Evolutionary conservation across 2,888 invertebrate species (phyloP).

Genomic region (Epicampocera succincta): DNA sequence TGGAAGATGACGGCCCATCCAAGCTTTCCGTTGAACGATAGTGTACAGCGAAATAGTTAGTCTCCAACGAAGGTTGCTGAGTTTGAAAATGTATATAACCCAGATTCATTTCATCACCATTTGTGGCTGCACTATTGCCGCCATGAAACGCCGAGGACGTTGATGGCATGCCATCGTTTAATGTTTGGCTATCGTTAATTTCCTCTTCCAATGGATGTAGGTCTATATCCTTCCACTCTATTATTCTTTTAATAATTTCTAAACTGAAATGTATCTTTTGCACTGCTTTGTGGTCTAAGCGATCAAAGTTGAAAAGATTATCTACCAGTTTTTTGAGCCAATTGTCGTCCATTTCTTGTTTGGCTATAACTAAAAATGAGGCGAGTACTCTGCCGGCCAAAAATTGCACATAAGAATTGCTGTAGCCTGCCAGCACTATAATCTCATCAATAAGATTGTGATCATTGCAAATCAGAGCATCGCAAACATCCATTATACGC

Average conservation of each 20-base stretch:
- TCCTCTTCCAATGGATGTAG: conserved; percentile 90
- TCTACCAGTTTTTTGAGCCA: conserved; percentile 91
- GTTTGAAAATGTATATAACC: conserved; percentile 76
- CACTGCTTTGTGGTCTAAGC: conserved; percentile 85
- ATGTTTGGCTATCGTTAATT: conserved; percentile 71
- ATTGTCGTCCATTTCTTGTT: conserved; percentile 89
- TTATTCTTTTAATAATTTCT: conserved; percentile 92
- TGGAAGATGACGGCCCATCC: conserved; percentile 59
- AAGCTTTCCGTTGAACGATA: conserved; percentile 72
- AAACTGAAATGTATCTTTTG: conserved; percentile 91
- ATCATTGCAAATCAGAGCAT: conserved; percentile 89
- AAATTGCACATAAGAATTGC: conserved; percentile 91
- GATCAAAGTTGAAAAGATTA: conserved; percentile 86
- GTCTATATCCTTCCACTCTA: conserved; percentile 93
- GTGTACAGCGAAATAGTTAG: conserved; percentile 81
- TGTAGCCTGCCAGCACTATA: conserved; percentile 89
- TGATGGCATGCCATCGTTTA: conserved; percentile 33
- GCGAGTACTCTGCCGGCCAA: conserved; percentile 90
- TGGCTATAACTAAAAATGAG: conserved; percentile 91
- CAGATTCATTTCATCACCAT: conserved; percentile 62
- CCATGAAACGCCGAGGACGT: conserved; percentile 40
- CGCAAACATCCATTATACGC: conserved; percentile 90
- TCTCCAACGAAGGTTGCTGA: conserved; percentile 78
- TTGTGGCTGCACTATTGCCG: conserved; percentile 3
- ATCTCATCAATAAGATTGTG: conserved; percentile 92